A percentile compares a stretch with the other conserved stretches of the same genome.
These are phyloP conservation scores for Saccopteryx leptura DNA, from an alignment of 2,113 vertebrate species.

Conservation along the genomic window DNA sequence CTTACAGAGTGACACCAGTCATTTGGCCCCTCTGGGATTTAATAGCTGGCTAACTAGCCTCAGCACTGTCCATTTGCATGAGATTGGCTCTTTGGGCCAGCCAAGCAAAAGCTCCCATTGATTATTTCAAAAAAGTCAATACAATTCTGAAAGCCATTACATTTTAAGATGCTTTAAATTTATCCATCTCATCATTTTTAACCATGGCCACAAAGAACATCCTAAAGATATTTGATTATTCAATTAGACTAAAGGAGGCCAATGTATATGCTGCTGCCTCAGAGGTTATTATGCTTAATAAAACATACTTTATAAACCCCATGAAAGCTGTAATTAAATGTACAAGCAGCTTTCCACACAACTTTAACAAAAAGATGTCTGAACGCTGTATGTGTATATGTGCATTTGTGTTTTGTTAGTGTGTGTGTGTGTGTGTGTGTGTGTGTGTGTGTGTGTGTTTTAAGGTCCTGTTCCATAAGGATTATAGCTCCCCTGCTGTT, in stretches of 20 bases:
- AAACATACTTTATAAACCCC: conserved; percentile 85
- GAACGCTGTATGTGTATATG: not conserved
- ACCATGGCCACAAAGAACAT: conserved; percentile 83
- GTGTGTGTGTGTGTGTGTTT: conserved; percentile 34
- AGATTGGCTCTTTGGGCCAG: not conserved
- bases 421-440: not conserved
- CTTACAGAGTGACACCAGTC: not conserved
- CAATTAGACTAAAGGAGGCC: conserved; percentile 74
- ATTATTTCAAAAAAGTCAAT: conserved; percentile 37
- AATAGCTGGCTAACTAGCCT: not conserved
- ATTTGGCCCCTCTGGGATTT: not conserved
- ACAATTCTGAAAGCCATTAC: conserved; percentile 16
- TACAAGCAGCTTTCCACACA: conserved; percentile 82
- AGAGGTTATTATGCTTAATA: conserved; percentile 84
- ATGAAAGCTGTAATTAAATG: conserved; percentile 85
- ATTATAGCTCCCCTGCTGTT: conserved; percentile 93
- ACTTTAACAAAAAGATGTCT: conserved; percentile 88
- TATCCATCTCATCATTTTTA: conserved; percentile 83
- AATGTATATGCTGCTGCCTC: conserved; percentile 61
- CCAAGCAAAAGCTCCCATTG: not conserved
- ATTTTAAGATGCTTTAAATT: conserved; percentile 47
- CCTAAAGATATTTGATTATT: conserved; percentile 82
- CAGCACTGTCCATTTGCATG: not conserved
- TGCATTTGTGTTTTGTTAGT: not conserved
- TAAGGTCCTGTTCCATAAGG: conserved; percentile 88